Conservation (phyloP, 1,140 invertebrate species). For the Diachasma alloeum region DNA sequence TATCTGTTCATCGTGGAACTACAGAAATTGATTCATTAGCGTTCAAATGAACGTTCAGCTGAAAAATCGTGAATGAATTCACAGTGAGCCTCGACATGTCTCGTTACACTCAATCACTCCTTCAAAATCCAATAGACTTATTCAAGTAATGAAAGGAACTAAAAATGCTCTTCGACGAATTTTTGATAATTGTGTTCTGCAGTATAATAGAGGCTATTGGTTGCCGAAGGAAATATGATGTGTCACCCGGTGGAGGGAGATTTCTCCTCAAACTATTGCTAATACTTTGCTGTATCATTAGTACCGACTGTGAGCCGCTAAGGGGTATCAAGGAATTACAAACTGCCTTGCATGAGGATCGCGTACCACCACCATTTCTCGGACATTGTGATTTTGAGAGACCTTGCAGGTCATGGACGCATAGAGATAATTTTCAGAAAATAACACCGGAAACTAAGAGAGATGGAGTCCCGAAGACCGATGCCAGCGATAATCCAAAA, state of each 20-base stretch:
- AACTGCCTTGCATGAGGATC: conserved; percentile 13
- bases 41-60: no score
- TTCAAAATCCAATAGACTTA: no score
- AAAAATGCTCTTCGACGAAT: not conserved
- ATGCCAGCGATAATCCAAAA: conserved; percentile 36
- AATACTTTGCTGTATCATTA: conserved; percentile 33
- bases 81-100: no score
- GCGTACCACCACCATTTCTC: conserved; percentile 30
- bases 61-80: no score
- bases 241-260: not conserved
- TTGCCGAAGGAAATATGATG: conserved; percentile 23
- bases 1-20: no score
- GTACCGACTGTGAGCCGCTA: conserved; percentile 25
- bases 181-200: not conserved
- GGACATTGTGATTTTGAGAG: conserved; percentile 53
- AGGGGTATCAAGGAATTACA: conserved; percentile 35
- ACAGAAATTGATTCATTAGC: no score
- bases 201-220: not conserved
- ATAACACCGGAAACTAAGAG: not conserved
- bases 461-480: conserved; percentile 11
- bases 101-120: no score
- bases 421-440: conserved; percentile 37
- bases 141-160: not conserved
- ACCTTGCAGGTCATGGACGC: conserved; percentile 49
- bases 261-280: conserved; percentile 36